Evolutionary conservation across 2,797 vertebrate species (phyloP), one percentile per base, ranked within the genome.

Genomic region (Urophycis tenuis): DNA sequence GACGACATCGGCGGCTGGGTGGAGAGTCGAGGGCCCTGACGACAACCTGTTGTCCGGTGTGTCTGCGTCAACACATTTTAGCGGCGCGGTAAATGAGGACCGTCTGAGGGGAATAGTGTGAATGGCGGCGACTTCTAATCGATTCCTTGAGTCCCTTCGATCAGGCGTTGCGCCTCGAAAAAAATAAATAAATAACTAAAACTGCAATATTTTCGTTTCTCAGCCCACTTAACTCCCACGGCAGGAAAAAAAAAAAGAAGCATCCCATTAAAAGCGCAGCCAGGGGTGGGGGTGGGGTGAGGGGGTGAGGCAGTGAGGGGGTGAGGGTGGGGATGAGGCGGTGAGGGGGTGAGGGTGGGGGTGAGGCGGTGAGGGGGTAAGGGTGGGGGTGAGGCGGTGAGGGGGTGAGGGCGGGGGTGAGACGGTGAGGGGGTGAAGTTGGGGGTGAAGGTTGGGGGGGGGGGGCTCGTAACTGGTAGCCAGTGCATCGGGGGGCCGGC

Each of bases 381-480:
- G n/a, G n/a, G n/a, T n/a, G n/a, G n/a, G n/a, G n/a, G n/a, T n/a
- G n/a, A n/a, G n/a, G n/a, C n/a, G n/a, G n/a, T n/a, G n/a, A n/a
- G n/a, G n/a, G n/a, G n/a, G n/a, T n/a, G n/a, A n/a, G n/a, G n/a
- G n/a, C n/a, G n/a, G n/a, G n/a, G n/a, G n/a, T n/a, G n/a, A n/a
- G n/a, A n/a, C n/a, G n/a, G n/a, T n/a, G n/a, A n/a, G n/a, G n/a
- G n/a, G n/a, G n/a, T n/a, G n/a, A n/a, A n/a, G n/a, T n/a, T n/a
- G n/a, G n/a, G n/a, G n/a, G n/a, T n/a, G n/a, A 82, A 86, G 84
- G 53, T 14, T 17, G 14, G 12, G 15, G 15, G 15, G 49, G n/a
- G 53, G 41, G 36, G 78, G 82, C 83, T 81, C 73, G 78, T 87
- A 86, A 87, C 84, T 81, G 81, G 81, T 83, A 84, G 82, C 75